A percentile compares a stretch with the other conserved stretches of the same genome.
Evolutionary conservation across 2,888 invertebrate genomes (phyloP).

Genomic region (Artemia sinica): DNA sequence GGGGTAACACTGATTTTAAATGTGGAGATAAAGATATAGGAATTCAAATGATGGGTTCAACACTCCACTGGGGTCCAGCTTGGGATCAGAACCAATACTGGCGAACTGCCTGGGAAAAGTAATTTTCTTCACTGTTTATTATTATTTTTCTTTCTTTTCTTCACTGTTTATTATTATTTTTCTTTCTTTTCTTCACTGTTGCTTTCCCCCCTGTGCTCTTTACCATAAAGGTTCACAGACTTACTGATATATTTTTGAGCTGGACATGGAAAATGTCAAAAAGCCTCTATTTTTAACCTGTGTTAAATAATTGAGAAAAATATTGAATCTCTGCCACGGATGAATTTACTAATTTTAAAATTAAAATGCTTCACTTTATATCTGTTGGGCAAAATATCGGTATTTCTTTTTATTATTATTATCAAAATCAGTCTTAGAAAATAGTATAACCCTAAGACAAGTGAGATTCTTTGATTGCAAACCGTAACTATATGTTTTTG

Average conservation of each 20-base stretch:
- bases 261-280: no score
- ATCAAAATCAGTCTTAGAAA: not conserved
- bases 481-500: no score
- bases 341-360: not conserved
- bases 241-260: no score
- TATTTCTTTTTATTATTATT: no score
- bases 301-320: not conserved
- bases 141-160: no score
- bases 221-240: no score
- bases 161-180: no score
- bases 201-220: no score
- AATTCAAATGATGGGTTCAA: slow-evolving; percentile 29
- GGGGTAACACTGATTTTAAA: slow-evolving; percentile 29
- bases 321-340: not conserved
- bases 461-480: not conserved
- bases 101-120: slow-evolving; percentile 27
- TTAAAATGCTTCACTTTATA: not conserved
- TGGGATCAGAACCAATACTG: slow-evolving; percentile 27
- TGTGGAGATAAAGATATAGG: slow-evolving; percentile 21
- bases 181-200: no score
- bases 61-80: slow-evolving; percentile 34
- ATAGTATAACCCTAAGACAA: not conserved
- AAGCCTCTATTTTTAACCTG: no score
- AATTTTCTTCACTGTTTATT: not conserved
- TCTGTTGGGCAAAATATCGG: no score